These are phyloP conservation scores for Pterostichus niger DNA, from an alignment of 2,888 invertebrate species.

Conservation along the genomic window DNA sequence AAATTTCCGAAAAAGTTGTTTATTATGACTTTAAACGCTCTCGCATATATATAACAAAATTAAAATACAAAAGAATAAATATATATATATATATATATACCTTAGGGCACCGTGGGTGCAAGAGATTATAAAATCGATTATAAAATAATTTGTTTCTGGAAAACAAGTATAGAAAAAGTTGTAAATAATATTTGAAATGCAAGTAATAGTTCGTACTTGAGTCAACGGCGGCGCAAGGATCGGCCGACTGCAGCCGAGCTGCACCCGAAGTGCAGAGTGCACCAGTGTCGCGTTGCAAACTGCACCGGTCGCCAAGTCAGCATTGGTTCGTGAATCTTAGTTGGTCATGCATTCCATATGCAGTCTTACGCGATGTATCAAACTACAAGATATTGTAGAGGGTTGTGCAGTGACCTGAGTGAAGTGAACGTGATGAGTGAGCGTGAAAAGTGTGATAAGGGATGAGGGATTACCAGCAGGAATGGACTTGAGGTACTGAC, in stretches of 20 bases:
- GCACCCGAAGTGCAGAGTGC: slow-evolving; percentile 42
- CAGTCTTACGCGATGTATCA: neutral
- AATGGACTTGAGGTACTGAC: slow-evolving; percentile 30
- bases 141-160: too few species aligned
- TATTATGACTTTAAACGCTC: too few species aligned
- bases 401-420: slow-evolving; percentile 20
- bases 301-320: slow-evolving; percentile 28
- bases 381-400: neutral
- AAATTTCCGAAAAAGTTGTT: too few species aligned
- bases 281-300: slow-evolving; percentile 55
- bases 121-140: too few species aligned
- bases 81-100: too few species aligned
- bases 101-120: neutral
- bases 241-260: slow-evolving; percentile 41
- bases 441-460: neutral
- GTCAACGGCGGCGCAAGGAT: slow-evolving; percentile 21
- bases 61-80: too few species aligned
- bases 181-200: slow-evolving; percentile 32
- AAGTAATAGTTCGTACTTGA: slow-evolving; percentile 10
- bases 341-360: neutral
- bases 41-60: too few species aligned
- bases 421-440: slow-evolving; percentile 2
- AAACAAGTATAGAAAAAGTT: neutral
- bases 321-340: slow-evolving; percentile 17
- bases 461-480: slow-evolving; percentile 7